phyloP scores from a whole-genome alignment of 2,888 invertebrate genomes.

The Sympetrum striolatum region DNA sequence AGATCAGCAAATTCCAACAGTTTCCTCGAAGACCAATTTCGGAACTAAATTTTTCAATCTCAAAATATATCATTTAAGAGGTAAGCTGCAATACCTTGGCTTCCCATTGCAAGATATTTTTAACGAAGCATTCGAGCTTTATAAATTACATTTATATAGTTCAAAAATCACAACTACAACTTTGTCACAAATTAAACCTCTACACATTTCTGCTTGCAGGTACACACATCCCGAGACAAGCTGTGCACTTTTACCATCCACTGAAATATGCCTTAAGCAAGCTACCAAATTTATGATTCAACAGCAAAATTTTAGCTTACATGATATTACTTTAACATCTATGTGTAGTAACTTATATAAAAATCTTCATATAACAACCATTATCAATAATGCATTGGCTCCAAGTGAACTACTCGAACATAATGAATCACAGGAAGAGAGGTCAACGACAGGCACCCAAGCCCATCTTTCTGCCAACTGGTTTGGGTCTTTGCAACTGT shows the following conservation, averaged over 20 bases:
- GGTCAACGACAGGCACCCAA: background rate
- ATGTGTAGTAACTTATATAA: background rate
- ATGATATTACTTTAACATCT: background rate
- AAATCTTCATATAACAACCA: background rate
- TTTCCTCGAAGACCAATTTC: background rate
- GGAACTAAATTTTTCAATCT: background rate
- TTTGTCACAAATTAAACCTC: background rate
- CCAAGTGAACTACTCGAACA: background rate
- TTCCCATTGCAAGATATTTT: background rate
- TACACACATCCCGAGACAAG: background rate
- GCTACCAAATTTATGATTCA: background rate
- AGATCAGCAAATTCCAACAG: background rate
- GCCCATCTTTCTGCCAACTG: slow-evolving; percentile 9
- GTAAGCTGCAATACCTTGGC: background rate
- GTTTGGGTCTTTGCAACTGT: background rate
- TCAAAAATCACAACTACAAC: background rate
- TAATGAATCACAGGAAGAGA: background rate
- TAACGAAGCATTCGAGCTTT: background rate
- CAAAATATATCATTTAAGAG: background rate
- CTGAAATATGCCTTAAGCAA: background rate
- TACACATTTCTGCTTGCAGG: background rate
- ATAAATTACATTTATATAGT: background rate
- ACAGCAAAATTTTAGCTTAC: background rate
- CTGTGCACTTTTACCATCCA: background rate
- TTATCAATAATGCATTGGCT: background rate